Evolutionary conservation across 2,113 vertebrate species (phyloP), one percentile per base, ranked within the genome.

Genomic region (Apeltes quadracus): DNA sequence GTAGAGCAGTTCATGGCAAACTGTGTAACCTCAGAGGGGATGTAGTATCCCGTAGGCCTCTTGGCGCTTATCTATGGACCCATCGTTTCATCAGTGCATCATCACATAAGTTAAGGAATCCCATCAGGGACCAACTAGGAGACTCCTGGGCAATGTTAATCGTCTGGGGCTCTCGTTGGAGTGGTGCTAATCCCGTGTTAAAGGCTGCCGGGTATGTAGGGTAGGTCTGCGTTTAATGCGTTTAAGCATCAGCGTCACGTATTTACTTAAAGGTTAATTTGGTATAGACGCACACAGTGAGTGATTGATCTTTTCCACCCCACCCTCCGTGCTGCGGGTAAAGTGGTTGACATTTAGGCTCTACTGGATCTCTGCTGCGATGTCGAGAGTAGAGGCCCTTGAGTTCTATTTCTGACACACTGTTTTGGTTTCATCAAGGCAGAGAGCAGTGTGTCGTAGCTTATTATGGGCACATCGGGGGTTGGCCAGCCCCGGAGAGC

Each of bases 181-280:
- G n/a, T 12, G 16, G 22, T 32, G 46, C 41, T 56, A 55, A 61
- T 57, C 50, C 46, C 68, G 57, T 44, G 53, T 51, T 69, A 58
- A 71, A 76, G 73, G 65, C 57, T 7, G 20, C 32, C 43, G 20
- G 25, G 23, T 61, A 7, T 67, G 57, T 75, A 59, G 50, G 44
- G 71, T 46, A 13, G 29, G 44, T 66, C 54, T 61, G 43, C 56
- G 74, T 79, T 86, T 84, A 86, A 75, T 61, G 41, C 57, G 77
- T 81, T 87, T 84, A 85, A 78, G 77, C 76, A 83, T 65, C 71
- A 18, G 32, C 25, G 0, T 82, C 80, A 85, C 81, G 55, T 87
- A 73, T 84, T 89, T 84, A 77, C 74, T 87, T 85, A 87, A 91
- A 92, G 84, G 89, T 89, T 88, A 84, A 89, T 88, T 78, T 91